These are phyloP conservation scores for Thaumetopoea pityocampa DNA, from an alignment of 1,140 invertebrate genomes.

Conservation along the genomic window DNA sequence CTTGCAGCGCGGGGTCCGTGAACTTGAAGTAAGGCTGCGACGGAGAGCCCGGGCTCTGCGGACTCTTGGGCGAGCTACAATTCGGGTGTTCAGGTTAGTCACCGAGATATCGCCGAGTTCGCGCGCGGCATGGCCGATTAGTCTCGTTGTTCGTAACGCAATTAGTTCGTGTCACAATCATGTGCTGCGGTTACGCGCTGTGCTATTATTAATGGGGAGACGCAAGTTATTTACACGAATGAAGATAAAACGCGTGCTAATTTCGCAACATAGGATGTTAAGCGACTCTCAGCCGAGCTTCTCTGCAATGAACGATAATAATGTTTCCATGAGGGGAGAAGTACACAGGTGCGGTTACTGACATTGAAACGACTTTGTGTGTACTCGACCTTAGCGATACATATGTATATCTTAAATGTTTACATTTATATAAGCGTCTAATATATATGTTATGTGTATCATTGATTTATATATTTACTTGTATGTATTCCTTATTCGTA, in stretches of 20 bases:
- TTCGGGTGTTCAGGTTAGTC: constrained; percentile 46
- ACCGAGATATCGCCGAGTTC: constrained; percentile 8
- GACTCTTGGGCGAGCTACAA: constrained; percentile 81
- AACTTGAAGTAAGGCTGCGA: constrained; percentile 86
- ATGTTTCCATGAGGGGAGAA: constrained; percentile 11
- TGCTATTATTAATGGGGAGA: constrained; percentile 34
- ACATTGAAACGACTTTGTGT: constrained; percentile 4
- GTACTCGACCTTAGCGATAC: constrained; percentile 12
- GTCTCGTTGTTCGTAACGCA: constrained; percentile 9
- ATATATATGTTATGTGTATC: constrained; percentile 36
- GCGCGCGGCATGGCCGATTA: constrained; percentile 3
- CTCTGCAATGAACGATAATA: background rate
- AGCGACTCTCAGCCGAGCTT: constrained; percentile 11
- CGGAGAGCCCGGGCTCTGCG: constrained; percentile 78
- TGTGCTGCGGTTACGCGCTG: constrained; percentile 30
- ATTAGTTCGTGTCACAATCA: constrained; percentile 27
- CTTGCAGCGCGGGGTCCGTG: constrained; percentile 88
- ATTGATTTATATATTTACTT: constrained; percentile 51
- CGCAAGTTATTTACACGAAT: constrained; percentile 18
- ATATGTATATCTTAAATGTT: too few species aligned
- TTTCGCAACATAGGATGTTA: constrained; percentile 8
- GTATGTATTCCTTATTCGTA: constrained; percentile 50
- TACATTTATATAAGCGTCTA: constrained; percentile 19
- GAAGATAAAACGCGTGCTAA: constrained; percentile 13
- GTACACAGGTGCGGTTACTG: constrained; percentile 14